Conservation (phyloP, 1,140 invertebrate genomes). For the Physella acuta region DNA sequence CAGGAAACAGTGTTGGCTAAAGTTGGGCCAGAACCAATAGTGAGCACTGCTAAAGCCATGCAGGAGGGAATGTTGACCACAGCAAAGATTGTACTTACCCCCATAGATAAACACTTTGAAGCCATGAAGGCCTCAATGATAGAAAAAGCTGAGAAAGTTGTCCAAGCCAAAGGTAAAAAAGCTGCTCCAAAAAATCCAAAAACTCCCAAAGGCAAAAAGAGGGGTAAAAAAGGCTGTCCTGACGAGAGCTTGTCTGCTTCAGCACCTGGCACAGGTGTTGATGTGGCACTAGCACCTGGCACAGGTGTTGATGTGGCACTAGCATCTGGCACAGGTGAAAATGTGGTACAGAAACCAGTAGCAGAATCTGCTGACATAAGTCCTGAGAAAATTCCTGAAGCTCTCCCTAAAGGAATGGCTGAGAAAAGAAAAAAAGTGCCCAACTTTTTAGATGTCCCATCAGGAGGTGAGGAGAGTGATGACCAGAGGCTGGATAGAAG, state of each 20-base stretch:
- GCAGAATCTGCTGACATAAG: not conserved
- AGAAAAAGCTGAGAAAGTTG: conserved; percentile 4
- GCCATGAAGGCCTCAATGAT: not conserved
- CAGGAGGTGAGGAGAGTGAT: conserved; percentile 22
- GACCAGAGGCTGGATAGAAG: conserved; percentile 1
- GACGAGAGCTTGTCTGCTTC: not conserved
- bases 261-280: not conserved
- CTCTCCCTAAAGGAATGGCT: not conserved
- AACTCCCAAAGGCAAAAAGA: no score
- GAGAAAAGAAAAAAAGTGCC: conserved; percentile 22
- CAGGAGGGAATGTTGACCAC: no score
- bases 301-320: not conserved
- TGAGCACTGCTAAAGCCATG: no score
- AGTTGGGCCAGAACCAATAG: no score
- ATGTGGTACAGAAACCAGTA: not conserved
- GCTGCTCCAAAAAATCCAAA: not conserved
- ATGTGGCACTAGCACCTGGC: not conserved
- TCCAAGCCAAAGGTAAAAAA: conserved; percentile 13
- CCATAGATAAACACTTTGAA: no score
- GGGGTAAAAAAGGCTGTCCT: no score
- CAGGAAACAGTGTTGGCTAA: no score
- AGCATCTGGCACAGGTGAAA: not conserved
- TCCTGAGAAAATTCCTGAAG: conserved; percentile 3
- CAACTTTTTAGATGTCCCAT: conserved; percentile 21
- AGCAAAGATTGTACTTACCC: no score